Percentiles rank a stretch among this genome's conserved stretches.
These are phyloP conservation scores for Prunella strophiata DNA, from an alignment of 2,797 vertebrate genomes.

Conservation along the genomic window DNA sequence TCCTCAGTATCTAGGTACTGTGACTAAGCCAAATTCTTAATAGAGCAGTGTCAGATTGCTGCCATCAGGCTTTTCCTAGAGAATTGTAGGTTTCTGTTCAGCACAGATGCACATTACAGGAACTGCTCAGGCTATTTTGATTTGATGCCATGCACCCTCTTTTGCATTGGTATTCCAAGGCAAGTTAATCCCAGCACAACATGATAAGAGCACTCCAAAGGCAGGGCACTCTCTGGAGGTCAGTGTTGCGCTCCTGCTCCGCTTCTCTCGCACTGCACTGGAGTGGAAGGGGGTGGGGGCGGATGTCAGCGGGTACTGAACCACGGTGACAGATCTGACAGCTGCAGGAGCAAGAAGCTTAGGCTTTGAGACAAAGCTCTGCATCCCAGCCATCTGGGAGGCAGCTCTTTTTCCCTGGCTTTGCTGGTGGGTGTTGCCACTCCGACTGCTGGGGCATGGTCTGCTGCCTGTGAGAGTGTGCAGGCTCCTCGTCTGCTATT, in stretches of 20 bases:
- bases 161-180: neutral
- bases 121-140: neutral
- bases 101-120: neutral
- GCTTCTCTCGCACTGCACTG: neutral
- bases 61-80: neutral
- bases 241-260: neutral
- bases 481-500: neutral
- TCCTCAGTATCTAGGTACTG: neutral
- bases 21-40: neutral
- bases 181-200: neutral
- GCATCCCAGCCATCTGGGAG: conserved; percentile 12
- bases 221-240: accelerated
- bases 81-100: neutral
- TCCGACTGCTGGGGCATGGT: neutral
- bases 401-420: conserved; percentile 1
- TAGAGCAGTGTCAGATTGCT: neutral
- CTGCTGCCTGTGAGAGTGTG: neutral
- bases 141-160: neutral
- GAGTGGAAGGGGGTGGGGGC: neutral
- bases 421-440: neutral
- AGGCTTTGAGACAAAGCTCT: conserved; percentile 7
- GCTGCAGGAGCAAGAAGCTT: conserved; percentile 29
- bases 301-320: neutral
- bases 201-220: neutral
- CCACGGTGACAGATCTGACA: conserved; percentile 15